Conservation (phyloP, 2,113 vertebrate species). For the Hyperoodon ampullatus region DNA sequence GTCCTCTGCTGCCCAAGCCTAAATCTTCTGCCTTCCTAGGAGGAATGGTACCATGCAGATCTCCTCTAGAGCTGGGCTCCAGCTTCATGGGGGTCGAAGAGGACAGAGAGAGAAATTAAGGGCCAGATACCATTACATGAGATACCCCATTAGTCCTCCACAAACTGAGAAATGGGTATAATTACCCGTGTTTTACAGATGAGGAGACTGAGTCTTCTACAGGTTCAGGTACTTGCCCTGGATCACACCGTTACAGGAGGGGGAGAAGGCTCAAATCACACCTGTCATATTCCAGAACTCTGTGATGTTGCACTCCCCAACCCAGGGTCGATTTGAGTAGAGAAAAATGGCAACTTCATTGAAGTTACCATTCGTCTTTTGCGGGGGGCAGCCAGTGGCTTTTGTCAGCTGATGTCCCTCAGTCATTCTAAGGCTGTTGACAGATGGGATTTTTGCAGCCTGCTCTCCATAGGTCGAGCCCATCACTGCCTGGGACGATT, state of each 20-base stretch:
- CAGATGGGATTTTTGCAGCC: background rate
- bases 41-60: fast-evolving
- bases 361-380: background rate
- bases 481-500: background rate
- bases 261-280: background rate
- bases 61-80: background rate
- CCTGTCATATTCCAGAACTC: background rate
- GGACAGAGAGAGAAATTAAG: background rate
- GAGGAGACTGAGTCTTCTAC: background rate
- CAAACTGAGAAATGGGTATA: background rate
- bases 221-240: fast-evolving
- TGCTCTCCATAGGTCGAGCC: background rate
- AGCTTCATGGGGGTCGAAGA: background rate
- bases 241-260: background rate
- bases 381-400: background rate
- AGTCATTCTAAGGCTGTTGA: background rate
- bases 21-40: background rate
- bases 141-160: background rate
- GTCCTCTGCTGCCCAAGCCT: background rate
- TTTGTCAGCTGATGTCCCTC: background rate
- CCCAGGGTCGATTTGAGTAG: background rate
- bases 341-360: background rate
- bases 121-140: background rate
- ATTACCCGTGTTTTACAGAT: background rate
- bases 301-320: background rate